Conservation (phyloP, 2,113 vertebrate genomes). For the Romanogobio albipinnatus region DNA sequence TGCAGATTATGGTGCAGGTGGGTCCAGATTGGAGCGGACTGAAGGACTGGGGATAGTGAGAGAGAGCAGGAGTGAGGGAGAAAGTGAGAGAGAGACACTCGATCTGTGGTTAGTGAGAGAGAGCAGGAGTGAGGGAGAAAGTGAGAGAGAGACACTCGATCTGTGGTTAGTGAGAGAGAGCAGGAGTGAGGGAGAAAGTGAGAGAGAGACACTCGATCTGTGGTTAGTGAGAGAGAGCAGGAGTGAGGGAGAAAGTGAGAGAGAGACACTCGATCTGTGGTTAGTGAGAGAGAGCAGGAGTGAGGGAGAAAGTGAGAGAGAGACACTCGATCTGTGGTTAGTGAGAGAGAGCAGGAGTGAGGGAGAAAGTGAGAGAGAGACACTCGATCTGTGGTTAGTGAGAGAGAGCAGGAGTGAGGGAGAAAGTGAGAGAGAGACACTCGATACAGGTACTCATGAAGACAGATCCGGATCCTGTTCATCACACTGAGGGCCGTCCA, state of each 20-base stretch:
- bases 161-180: no score
- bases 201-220: no score
- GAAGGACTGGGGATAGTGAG: no score
- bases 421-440: constrained; percentile 7
- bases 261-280: not conserved
- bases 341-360: constrained; percentile 50
- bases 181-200: no score
- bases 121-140: constrained; percentile 52
- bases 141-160: not conserved
- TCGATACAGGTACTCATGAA: not conserved
- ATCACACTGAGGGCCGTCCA: not conserved
- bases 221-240: constrained; percentile 35
- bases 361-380: constrained; percentile 22
- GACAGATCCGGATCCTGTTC: not conserved
- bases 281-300: no score
- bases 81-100: no score
- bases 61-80: no score
- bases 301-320: no score
- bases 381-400: not conserved
- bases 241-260: constrained; percentile 43
- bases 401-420: constrained; percentile 53
- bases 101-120: not conserved
- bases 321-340: no score
- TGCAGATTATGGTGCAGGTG: constrained; percentile 69
- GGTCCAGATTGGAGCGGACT: constrained; percentile 76